Evolutionary conservation across 2,888 invertebrate species (phyloP), one percentile per base, ranked within the genome.

Genomic region (Lasioglossum morio): DNA sequence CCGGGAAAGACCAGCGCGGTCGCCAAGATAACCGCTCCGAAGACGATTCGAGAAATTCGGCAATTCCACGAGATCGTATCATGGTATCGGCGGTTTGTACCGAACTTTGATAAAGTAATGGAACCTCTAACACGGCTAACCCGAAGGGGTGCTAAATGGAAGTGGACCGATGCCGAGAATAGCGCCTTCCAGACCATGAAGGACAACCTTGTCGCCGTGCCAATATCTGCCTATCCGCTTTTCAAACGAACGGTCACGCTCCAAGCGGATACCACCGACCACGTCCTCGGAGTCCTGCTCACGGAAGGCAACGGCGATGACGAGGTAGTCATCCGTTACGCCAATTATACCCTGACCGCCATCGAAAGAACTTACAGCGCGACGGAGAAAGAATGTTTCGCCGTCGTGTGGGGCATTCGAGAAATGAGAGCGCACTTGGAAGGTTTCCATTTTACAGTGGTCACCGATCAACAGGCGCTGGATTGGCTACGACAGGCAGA

Each of bases 381-480:
- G 14, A 80, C 53, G n/a, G 74, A 80, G 40, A 27, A 27, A 1
- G 80, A 80, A 27, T 72, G 60, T 4, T 69, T 80, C 4, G 75
- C 80, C 2, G 43, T 80, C 0, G 23, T 57, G 0, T 80, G 75
- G 69, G 66, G 30, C 14, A 53, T 75, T 1, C n/a, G 27, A 0
- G 75, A 80, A 53, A 40, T 75, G 14, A 74, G 53, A 4, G n/a
- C 40, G 2, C 70, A 80, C 27, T 19, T 80, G 0, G 70, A 74
- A 16, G 74, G 74, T 1, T 23, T 34, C 19, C 0, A n/a, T 5
- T 60, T 79, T 0, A 72, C 34, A 0, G 79, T 72, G 0, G 14
- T 53, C 2, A 83, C 76, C 8, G 76, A 83, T 16, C 73, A 69
- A 7, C 72, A 72, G 23, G 34, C 76, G 0, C 40, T 83, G 7